phyloP scores from a whole-genome alignment of 2,113 vertebrate genomes.

The Charadrius vociferus region DNA sequence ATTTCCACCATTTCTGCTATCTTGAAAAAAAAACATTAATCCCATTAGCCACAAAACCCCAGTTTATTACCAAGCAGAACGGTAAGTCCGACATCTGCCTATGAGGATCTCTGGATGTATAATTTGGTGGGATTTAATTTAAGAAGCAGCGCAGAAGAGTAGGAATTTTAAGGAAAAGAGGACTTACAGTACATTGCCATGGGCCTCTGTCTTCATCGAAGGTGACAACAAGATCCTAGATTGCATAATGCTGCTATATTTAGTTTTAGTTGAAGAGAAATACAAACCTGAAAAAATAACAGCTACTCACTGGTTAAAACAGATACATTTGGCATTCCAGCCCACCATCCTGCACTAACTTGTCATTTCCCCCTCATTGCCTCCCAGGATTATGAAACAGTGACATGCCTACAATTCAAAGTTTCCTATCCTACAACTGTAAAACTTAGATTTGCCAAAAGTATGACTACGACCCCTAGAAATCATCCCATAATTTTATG shows the following conservation, averaged over 20 bases:
- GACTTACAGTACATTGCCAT: not conserved
- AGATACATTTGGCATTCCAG: not conserved
- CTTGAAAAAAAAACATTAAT: not conserved
- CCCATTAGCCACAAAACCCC: not conserved
- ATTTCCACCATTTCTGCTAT: not conserved
- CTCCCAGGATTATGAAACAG: not conserved
- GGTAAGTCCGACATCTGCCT: not conserved
- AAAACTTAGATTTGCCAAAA: not conserved
- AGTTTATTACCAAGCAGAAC: not conserved
- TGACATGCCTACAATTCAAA: not conserved
- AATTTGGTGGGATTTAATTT: not conserved
- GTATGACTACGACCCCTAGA: not conserved
- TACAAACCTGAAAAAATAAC: not conserved
- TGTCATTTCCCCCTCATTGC: not conserved
- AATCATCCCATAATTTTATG: not conserved
- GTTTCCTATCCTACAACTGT: not conserved
- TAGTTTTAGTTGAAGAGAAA: not conserved
- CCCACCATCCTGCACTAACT: not conserved
- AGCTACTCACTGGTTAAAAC: not conserved
- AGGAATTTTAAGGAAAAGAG: not conserved
- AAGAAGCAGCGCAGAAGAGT: slow-evolving; percentile 1
- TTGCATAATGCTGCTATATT: slow-evolving; percentile 26
- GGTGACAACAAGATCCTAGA: not conserved
- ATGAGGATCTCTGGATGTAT: not conserved
- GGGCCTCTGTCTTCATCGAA: not conserved